Base-by-base conservation (phyloP, 2,888 invertebrate genomes). In the Macaria notata region DNA sequence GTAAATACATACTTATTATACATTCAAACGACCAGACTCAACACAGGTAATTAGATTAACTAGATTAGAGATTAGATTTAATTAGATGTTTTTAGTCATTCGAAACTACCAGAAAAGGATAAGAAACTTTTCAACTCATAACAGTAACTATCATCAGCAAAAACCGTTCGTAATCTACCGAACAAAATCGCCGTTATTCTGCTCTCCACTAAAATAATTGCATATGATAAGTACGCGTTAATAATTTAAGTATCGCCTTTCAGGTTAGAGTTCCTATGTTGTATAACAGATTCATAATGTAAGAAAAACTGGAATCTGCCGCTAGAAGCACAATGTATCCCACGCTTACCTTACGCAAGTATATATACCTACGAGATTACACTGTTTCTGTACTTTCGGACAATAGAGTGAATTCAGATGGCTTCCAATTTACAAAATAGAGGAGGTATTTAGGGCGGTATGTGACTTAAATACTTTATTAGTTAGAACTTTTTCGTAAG, bases 291-390 rank as follows among this genome's bases (percentile, higher is more conserved):
- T 63, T 66, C 76, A 77, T 79, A 78, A 81, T 69, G 73, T 73
- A 72, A 70, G 61, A 66, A 74, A 73, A 82, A 82, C 74, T 77
- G 74, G 72, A 72, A 51, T 60, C 68, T 49, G 50, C 33, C 29
- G 53, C 41, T 6, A 59, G 59, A 55, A 44, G 9, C 49, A 81
- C 81, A 81, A 80, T 78, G 73, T 61, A 74, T 81, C 79, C 68
- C 81, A 81, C 80, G 80, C 64, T 68, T 70, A 70, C 68, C 70
- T 87, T 86, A 81, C 87, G 86, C 83, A 86, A 86, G 81, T 78
- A 74, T 51, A 45, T 50, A 71, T 71, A 54, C 54, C 72, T 68
- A 71, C 71, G 70, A 80, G 83, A 86, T 86, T 85, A 84, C 73
- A 64, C 71, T 75, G 60, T 61, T 66, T 80, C 79, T 79, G 73